Conservation (phyloP, 2,113 vertebrate species). For the Apeltes quadracus region DNA sequence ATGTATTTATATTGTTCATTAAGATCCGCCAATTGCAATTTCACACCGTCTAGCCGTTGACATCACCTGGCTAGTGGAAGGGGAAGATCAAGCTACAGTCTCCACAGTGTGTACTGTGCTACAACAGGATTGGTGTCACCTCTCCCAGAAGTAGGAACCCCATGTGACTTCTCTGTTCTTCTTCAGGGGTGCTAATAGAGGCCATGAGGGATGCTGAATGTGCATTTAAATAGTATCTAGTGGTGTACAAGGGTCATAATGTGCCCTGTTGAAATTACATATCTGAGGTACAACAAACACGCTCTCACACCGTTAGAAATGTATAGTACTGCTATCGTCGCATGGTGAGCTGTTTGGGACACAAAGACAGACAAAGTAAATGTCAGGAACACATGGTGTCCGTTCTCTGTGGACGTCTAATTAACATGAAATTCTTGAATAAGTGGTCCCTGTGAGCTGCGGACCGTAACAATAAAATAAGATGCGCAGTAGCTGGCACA, state of each 20-base stretch:
- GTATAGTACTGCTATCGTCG: constrained; percentile 40
- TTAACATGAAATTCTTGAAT: constrained; percentile 61
- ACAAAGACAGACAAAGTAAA: constrained; percentile 45
- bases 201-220: constrained; percentile 42
- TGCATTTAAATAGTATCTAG: constrained; percentile 45
- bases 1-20: constrained; percentile 15
- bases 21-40: constrained; percentile 29
- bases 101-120: background rate
- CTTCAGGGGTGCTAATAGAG: constrained; percentile 53
- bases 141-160: constrained; percentile 28
- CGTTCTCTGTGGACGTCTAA: constrained; percentile 57
- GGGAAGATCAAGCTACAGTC: background rate
- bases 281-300: constrained; percentile 48
- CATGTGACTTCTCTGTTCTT: constrained; percentile 24
- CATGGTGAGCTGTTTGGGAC: constrained; percentile 26
- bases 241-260: constrained; percentile 33
- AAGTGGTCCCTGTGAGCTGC: constrained; percentile 62
- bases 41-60: constrained; percentile 16
- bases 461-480: constrained; percentile 44
- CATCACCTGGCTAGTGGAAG: constrained; percentile 13
- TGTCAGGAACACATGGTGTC: constrained; percentile 58
- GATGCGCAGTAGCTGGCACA: constrained; percentile 41
- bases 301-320: constrained; percentile 25
- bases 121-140: constrained; percentile 15
- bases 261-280: constrained; percentile 54